Conservation (phyloP, 1,140 invertebrate genomes). For the Galleria mellonella region DNA sequence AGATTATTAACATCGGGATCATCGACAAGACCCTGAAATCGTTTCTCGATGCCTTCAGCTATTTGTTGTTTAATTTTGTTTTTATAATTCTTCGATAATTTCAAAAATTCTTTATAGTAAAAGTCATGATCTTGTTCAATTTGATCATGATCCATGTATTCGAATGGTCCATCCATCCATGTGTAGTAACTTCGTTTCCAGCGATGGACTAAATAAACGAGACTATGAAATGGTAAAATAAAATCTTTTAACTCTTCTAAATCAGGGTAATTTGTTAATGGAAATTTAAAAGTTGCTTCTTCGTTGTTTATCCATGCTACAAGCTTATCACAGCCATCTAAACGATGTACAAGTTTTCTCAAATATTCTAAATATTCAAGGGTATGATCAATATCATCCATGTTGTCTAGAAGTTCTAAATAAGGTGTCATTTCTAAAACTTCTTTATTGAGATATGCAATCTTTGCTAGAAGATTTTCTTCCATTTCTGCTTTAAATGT, state of each 20-base stretch:
- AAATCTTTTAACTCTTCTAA: conserved; percentile 83
- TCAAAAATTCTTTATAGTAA: conserved; percentile 83
- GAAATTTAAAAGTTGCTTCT: conserved; percentile 89
- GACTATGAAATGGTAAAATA: conserved; percentile 80
- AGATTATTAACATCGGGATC: conserved; percentile 84
- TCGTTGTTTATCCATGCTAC: conserved; percentile 92
- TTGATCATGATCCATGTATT: conserved; percentile 83
- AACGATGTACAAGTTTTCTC: conserved; percentile 81
- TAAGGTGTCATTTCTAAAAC: conserved; percentile 83
- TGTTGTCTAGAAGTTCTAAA: conserved; percentile 79
- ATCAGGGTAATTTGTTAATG: conserved; percentile 81
- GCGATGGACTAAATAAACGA: conserved; percentile 77
- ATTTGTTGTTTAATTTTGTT: conserved; percentile 85
- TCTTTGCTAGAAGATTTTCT: conserved; percentile 81
- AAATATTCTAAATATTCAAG: conserved; percentile 81
- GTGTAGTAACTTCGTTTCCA: conserved; percentile 89
- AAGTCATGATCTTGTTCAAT: conserved; percentile 84
- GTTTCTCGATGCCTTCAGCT: conserved; percentile 77
- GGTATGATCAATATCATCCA: conserved; percentile 80
- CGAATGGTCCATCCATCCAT: conserved; percentile 94
- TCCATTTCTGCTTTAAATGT: conserved; percentile 87
- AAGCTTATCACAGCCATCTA: conserved; percentile 83
- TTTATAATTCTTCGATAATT: conserved; percentile 87
- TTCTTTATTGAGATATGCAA: conserved; percentile 80
- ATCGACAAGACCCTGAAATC: conserved; percentile 82